These are phyloP conservation scores for Erebia palarica DNA, from an alignment of 2,888 invertebrate genomes.

Conservation along the genomic window DNA sequence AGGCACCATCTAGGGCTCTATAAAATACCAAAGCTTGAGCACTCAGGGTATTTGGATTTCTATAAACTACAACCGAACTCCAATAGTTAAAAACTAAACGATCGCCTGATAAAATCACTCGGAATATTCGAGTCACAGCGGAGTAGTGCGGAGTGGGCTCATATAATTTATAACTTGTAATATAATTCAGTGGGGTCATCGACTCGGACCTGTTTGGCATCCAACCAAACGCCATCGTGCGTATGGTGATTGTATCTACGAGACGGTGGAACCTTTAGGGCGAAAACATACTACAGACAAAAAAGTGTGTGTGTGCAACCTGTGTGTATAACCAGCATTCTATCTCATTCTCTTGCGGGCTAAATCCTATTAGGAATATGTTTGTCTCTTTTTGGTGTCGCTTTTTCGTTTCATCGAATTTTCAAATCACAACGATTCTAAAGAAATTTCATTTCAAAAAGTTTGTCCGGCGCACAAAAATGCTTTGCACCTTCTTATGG, in stretches of 20 bases:
- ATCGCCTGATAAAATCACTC: conserved; percentile 38
- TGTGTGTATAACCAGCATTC: no score
- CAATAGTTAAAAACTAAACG: conserved; percentile 26
- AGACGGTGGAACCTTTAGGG: background rate
- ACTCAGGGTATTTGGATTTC: background rate
- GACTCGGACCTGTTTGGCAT: conserved; percentile 49
- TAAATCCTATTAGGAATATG: no score
- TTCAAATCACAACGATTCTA: no score
- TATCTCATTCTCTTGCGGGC: no score
- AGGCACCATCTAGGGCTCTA: background rate
- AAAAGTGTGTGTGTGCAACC: no score
- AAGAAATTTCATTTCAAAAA: no score
- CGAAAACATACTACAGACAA: no score
- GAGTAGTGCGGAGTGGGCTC: conserved; percentile 28
- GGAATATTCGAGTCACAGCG: conserved; percentile 42
- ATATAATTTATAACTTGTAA: conserved; percentile 46
- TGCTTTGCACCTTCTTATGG: no score
- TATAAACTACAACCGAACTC: conserved; percentile 5
- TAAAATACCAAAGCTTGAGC: background rate
- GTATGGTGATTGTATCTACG: conserved; percentile 38
- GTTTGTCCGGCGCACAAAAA: no score
- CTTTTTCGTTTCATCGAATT: no score
- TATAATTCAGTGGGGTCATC: conserved; percentile 47
- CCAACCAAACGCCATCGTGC: conserved; percentile 43
- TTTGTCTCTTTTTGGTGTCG: no score